Percentiles rank a stretch among this genome's conserved stretches.
These are phyloP conservation scores for Chloebia gouldiae DNA, from an alignment of 2,113 vertebrate genomes.

Conservation along the genomic window DNA sequence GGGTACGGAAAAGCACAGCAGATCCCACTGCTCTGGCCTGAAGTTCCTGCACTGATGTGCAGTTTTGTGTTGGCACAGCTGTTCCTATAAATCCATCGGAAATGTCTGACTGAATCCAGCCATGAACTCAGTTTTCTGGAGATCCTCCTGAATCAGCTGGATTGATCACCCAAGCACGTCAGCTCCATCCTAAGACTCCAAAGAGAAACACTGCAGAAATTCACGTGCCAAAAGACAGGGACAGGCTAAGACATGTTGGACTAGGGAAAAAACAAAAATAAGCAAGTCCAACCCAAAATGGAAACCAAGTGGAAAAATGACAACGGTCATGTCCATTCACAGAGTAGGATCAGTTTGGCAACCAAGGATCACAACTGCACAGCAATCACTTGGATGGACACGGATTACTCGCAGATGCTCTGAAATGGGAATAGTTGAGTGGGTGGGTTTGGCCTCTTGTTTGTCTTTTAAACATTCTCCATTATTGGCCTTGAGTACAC, in stretches of 20 bases:
- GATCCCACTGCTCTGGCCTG: not conserved
- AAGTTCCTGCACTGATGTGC: not conserved
- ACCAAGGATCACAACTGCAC: slow-evolving; percentile 53
- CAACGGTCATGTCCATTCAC: not conserved
- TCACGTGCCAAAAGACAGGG: not conserved
- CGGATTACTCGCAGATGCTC: slow-evolving; percentile 38
- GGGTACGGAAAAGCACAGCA: not conserved
- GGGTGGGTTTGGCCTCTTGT: not conserved
- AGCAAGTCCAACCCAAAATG: not conserved
- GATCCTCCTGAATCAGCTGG: not conserved
- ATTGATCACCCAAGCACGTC: not conserved
- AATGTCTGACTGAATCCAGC: not conserved
- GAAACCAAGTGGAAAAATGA: not conserved
- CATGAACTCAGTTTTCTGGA: not conserved
- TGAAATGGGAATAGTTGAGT: not conserved
- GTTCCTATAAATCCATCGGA: not conserved
- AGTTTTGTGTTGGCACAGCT: not conserved
- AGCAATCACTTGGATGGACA: slow-evolving; percentile 40
- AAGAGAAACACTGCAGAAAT: not conserved
- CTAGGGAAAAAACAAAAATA: not conserved
- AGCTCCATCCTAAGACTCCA: not conserved
- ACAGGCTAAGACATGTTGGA: not conserved
- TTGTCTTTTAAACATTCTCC: not conserved
- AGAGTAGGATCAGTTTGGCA: slow-evolving; percentile 18
- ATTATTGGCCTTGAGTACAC: not conserved